Evolutionary conservation across 2,113 vertebrate species (phyloP).

Genomic region (Solea senegalensis): DNA sequence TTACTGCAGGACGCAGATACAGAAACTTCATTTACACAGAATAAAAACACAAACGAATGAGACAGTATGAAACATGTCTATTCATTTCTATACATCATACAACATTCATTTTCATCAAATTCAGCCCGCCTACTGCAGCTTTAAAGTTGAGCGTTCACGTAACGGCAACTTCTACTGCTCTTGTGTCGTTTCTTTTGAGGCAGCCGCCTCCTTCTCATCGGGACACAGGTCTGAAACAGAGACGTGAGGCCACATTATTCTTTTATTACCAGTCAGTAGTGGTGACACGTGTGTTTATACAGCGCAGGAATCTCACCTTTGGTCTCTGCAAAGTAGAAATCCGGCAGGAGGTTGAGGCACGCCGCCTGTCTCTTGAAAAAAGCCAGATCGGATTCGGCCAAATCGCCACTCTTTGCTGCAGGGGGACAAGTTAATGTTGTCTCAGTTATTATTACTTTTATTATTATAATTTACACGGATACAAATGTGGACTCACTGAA

Average conservation of each 20-base stretch:
- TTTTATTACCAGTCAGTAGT: neutral
- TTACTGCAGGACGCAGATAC: too few species aligned
- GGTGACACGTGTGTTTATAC: neutral
- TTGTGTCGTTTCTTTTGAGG: neutral
- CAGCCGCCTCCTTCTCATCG: slow-evolving; percentile 1
- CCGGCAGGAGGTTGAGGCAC: slow-evolving; percentile 41
- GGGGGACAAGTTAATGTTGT: neutral
- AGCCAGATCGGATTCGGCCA: slow-evolving; percentile 24
- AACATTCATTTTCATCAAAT: too few species aligned
- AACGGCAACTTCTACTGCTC: slow-evolving; percentile 3
- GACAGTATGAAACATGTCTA: too few species aligned
- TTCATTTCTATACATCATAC: too few species aligned
- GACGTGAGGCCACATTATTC: neutral
- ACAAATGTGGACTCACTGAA: slow-evolving; percentile 48
- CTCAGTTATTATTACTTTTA: neutral
- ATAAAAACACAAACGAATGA: too few species aligned
- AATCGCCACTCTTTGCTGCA: slow-evolving; percentile 45
- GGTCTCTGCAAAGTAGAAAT: slow-evolving; percentile 17
- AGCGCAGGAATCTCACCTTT: slow-evolving; percentile 18
- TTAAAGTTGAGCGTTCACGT: neutral
- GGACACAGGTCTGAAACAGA: slow-evolving; percentile 57
- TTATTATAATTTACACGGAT: neutral
- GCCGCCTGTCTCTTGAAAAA: slow-evolving; percentile 51
- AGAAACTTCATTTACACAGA: too few species aligned
- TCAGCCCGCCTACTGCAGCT: too few species aligned